Evolutionary conservation across 2,113 vertebrate genomes (phyloP), one percentile per base, ranked within the genome.

Genomic region (Paradoxurus hermaphroditus): DNA sequence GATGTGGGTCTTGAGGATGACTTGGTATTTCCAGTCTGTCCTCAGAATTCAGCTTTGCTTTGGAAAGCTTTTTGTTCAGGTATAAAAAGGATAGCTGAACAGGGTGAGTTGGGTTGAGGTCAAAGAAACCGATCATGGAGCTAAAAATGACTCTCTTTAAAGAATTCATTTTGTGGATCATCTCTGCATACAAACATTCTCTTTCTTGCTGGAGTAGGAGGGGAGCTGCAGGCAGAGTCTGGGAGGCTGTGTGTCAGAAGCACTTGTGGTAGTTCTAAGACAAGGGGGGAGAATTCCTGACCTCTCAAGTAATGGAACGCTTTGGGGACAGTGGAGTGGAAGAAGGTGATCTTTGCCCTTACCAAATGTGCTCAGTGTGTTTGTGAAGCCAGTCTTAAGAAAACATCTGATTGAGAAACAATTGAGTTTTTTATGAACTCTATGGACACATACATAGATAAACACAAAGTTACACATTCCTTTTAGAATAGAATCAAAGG

Each of bases 91-190:
- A 94, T 41, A 94, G 46, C 5, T 83, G 82, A 96, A 86, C 86
- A 84, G 90, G 7, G 73, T 90, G 56, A 75, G 62, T 79, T 97
- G 90, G 5, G n/a, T 96, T 96, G 36, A 95, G 34, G 77, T 79
- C 87, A 92, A 94, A 92, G 87, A 96, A 95, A 93, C 16, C 86
- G 75, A 87, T 96, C 95, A 31, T 41, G 90, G 81, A 96, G 91
- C 94, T 96, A 97, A 98, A 94, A 98, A 97, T 96, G 97, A 97
- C 86, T 67, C 36, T 82, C 59, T 86, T 97, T 46, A 81, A 96
- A 98, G 79, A 96, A 97, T 96, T 15, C 9, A 41, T 8, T 59
- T 59, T 59, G 56, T 25, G 75, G 53, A 12, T 94, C 75, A 16
- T 86, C 36, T 97, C 92, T 81, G 0, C 21, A 49, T 34, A 68